phyloP scores from a whole-genome alignment of 2,888 invertebrate genomes.

The Meliscaeva auricollis region DNA sequence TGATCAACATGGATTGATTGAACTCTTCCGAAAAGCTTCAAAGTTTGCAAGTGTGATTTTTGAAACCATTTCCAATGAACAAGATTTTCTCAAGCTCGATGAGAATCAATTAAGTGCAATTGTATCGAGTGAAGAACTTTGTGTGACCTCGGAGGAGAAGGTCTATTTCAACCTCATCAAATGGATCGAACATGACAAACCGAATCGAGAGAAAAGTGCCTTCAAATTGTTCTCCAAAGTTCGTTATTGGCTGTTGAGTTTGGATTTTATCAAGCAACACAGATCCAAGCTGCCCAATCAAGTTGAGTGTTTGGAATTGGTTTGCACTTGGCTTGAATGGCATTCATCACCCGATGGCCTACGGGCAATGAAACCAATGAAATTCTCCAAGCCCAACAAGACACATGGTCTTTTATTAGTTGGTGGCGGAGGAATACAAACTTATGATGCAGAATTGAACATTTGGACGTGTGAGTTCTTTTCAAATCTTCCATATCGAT shows the following conservation, averaged over 20 bases:
- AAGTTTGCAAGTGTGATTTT: neutral
- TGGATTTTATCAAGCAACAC: neutral
- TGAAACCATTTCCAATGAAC: neutral
- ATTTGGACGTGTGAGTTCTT: neutral
- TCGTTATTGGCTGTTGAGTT: neutral
- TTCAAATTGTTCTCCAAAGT: neutral
- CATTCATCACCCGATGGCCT: constrained; percentile 15
- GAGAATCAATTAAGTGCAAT: neutral
- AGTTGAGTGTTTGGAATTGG: neutral
- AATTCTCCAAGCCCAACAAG: neutral
- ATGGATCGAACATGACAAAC: constrained; percentile 10
- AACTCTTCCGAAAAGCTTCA: neutral
- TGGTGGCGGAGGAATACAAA: constrained; percentile 10
- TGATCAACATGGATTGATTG: neutral
- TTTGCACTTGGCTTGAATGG: constrained; percentile 15
- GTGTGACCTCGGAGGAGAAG: neutral
- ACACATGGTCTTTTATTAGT: neutral
- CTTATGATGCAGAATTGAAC: constrained; percentile 7
- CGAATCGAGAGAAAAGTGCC: neutral
- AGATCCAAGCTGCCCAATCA: neutral
- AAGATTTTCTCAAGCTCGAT: neutral
- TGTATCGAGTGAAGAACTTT: neutral
- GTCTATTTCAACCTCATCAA: neutral
- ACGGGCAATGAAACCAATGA: neutral
- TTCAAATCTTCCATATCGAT: neutral